Evolutionary conservation across 2,797 vertebrate species (phyloP).

Genomic region (Chaunax sp.): DNA sequence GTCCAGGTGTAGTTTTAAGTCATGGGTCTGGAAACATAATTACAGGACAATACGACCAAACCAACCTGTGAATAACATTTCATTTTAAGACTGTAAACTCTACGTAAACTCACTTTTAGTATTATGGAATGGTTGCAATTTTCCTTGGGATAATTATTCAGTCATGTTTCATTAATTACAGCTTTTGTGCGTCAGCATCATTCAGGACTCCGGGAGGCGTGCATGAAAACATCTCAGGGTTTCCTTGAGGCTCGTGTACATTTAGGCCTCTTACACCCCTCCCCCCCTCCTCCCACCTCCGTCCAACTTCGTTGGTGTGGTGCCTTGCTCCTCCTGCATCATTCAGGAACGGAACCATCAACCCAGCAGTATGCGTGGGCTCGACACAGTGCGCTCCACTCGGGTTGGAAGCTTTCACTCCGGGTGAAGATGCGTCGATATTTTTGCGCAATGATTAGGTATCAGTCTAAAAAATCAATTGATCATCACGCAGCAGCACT

Average conservation of each 20-base stretch:
- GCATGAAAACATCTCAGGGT: no score
- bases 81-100: no score
- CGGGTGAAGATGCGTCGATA: slow-evolving; percentile 22
- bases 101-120: no score
- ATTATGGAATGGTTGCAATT: no score
- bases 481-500: slow-evolving; percentile 32
- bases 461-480: slow-evolving; percentile 49
- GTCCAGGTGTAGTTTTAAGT: background rate
- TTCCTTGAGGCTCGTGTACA: background rate
- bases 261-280: slow-evolving; percentile 14
- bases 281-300: background rate
- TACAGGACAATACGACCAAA: no score
- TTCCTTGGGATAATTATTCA: no score
- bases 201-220: no score
- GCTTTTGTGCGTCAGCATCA: no score
- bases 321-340: slow-evolving; percentile 23
- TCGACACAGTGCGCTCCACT: background rate
- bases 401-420: slow-evolving; percentile 18
- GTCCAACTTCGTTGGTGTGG: background rate
- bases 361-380: slow-evolving; percentile 11
- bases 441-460: slow-evolving; percentile 11
- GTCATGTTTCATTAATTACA: no score
- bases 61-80: no score
- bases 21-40: no score
- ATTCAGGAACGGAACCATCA: slow-evolving; percentile 26